Percentiles rank a stretch among this genome's conserved stretches.
phyloP scores from a whole-genome alignment of 2,888 invertebrate genomes.

The Parapristionchus giblindavisi region DNA sequence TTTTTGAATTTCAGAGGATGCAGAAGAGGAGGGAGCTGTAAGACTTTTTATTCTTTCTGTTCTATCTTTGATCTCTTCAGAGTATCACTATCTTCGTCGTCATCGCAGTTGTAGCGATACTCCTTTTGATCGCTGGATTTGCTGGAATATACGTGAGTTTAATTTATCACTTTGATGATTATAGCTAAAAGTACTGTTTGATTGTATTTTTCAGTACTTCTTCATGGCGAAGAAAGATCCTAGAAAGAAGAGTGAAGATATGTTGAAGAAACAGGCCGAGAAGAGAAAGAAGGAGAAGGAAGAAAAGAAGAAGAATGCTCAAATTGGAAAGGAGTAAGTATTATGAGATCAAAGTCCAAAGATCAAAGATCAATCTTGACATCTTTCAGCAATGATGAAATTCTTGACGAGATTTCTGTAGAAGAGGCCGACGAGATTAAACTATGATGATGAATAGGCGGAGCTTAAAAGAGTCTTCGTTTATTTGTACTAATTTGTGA shows the following conservation, averaged over 20 bases:
- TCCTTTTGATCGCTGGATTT: neutral
- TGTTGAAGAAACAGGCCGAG: neutral
- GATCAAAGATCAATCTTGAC: too few species aligned
- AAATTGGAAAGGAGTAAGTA: too few species aligned
- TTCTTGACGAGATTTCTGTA: neutral
- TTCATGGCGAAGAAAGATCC: neutral
- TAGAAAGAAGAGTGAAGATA: neutral
- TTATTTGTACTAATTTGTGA: too few species aligned
- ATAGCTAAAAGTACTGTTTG: too few species aligned
- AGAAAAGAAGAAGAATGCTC: neutral
- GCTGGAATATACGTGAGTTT: neutral
- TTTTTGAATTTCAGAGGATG: too few species aligned
- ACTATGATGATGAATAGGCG: neutral
- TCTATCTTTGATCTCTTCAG: too few species aligned
- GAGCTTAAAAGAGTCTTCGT: neutral
- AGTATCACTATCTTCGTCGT: neutral
- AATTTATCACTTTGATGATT: too few species aligned
- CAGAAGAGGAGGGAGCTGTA: too few species aligned
- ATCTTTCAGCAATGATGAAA: constrained; percentile 12
- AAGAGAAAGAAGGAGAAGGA: neutral
- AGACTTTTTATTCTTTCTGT: too few species aligned
- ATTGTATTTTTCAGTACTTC: neutral
- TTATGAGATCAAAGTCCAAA: too few species aligned
- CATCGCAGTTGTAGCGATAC: neutral
- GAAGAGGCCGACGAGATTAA: neutral